phyloP scores from a whole-genome alignment of 2,113 vertebrate genomes.

The Agapornis roseicollis region DNA sequence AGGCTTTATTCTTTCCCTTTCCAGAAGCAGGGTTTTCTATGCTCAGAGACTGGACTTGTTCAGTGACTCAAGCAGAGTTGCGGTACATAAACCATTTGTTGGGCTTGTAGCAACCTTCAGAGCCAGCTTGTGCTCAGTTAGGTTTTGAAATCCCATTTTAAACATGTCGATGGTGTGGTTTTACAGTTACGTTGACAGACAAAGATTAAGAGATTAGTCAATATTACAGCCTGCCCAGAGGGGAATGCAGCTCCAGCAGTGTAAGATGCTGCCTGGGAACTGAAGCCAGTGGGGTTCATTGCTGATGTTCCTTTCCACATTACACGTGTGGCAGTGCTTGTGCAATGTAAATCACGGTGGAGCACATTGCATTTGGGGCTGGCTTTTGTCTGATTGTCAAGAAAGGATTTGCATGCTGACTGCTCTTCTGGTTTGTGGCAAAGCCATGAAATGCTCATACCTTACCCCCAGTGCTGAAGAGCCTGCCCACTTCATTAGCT shows the following conservation, averaged over 20 bases:
- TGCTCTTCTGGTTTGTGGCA: background rate
- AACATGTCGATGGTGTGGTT: background rate
- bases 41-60: background rate
- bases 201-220: background rate
- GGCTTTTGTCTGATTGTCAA: background rate
- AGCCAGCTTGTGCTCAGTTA: background rate
- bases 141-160: background rate
- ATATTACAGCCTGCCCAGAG: background rate
- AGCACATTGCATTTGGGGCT: background rate
- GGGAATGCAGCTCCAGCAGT: background rate
- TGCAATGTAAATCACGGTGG: background rate
- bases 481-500: background rate
- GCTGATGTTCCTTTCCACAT: background rate
- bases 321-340: background rate
- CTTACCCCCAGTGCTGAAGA: background rate
- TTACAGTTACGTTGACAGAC: background rate
- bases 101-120: background rate
- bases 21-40: background rate
- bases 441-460: background rate
- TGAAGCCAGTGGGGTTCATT: background rate
- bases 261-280: background rate
- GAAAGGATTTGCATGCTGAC: background rate
- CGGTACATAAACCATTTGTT: background rate
- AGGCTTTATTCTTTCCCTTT: conserved; percentile 39
- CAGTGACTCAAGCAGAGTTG: background rate